Conservation (phyloP, 2,113 vertebrate genomes). For the Cairina moschata region DNA sequence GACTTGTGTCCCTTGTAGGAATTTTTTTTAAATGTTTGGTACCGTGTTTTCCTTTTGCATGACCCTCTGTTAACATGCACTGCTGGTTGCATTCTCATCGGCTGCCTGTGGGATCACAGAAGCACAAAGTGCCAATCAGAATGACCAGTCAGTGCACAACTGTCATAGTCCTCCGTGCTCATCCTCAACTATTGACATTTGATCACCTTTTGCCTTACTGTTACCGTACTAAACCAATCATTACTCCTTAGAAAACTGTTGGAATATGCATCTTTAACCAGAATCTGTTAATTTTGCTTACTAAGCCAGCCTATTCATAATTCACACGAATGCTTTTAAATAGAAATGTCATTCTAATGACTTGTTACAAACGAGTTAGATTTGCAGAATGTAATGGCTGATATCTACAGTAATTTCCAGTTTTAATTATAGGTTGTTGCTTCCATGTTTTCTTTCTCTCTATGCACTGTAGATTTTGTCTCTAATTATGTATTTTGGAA, state of each 20-base stretch:
- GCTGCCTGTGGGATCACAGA: slow-evolving; percentile 75
- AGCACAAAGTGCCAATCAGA: slow-evolving; percentile 78
- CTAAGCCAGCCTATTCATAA: not conserved
- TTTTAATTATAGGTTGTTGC: slow-evolving; percentile 22
- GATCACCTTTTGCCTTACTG: slow-evolving; percentile 52
- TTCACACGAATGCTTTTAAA: not conserved
- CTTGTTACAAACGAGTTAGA: not conserved
- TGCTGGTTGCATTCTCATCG: slow-evolving; percentile 79
- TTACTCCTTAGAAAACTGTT: slow-evolving; percentile 26
- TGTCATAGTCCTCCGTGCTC: not conserved
- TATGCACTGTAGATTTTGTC: slow-evolving; percentile 14
- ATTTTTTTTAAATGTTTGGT: slow-evolving; percentile 42
- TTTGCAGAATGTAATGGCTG: not conserved
- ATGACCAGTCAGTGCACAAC: slow-evolving; percentile 38
- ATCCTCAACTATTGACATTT: not conserved
- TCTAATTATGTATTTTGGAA: slow-evolving; percentile 27
- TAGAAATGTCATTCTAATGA: not conserved
- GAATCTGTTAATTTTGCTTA: slow-evolving; percentile 41
- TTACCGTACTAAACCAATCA: slow-evolving; percentile 48
- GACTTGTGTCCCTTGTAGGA: slow-evolving; percentile 95
- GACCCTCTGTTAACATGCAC: slow-evolving; percentile 54
- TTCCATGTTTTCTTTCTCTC: slow-evolving; percentile 36
- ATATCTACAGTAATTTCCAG: slow-evolving; percentile 6
- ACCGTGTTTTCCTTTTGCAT: slow-evolving; percentile 66
- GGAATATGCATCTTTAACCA: slow-evolving; percentile 10